phyloP scores from a whole-genome alignment of 2,888 invertebrate species.

The Lepidonotus clava region DNA sequence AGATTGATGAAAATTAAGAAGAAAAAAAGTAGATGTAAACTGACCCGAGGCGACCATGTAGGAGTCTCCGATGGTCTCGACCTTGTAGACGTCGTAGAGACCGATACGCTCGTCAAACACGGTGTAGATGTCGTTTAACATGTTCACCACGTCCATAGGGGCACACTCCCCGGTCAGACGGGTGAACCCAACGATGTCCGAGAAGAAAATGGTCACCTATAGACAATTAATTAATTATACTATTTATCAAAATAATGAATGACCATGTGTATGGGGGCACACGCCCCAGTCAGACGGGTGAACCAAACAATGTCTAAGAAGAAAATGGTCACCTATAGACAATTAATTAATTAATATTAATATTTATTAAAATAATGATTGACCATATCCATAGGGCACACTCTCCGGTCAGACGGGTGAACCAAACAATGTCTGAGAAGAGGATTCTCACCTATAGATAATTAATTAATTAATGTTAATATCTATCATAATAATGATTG shows the following conservation, averaged over 20 bases:
- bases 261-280: conserved; percentile 30
- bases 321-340: conserved; percentile 61
- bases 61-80: conserved; percentile 71
- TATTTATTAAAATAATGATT: no score
- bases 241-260: background rate
- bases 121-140: conserved; percentile 63
- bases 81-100: conserved; percentile 70
- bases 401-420: conserved; percentile 15
- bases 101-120: conserved; percentile 69
- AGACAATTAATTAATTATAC: background rate
- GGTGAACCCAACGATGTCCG: conserved; percentile 50
- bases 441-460: conserved; percentile 62
- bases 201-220: conserved; percentile 62
- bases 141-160: conserved; percentile 36
- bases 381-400: conserved; percentile 31
- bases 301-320: conserved; percentile 59
- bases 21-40: no score
- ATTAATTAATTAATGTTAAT: no score
- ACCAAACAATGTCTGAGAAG: conserved; percentile 58
- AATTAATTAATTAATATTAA: no score
- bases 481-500: no score
- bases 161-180: background rate
- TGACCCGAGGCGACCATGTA: conserved; percentile 72
- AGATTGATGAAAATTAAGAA: no score
- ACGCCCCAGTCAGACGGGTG: background rate